Base-by-base conservation (phyloP, 1,140 invertebrate genomes). In the Heliconius congener region DNA sequence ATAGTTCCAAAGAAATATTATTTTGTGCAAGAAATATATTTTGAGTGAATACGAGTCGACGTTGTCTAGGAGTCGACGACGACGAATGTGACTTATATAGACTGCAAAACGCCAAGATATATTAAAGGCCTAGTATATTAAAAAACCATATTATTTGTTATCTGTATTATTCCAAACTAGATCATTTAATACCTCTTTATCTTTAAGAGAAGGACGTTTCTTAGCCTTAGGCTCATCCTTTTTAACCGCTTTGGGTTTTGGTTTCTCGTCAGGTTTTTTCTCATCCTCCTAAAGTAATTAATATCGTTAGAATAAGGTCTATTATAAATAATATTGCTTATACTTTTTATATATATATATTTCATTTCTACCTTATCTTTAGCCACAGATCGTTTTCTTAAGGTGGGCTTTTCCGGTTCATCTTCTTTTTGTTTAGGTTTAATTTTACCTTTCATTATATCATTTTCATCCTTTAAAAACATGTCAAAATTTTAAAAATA, bases 391-490 rank as follows among this genome's bases (percentile, higher is more conserved):
- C 89, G 88, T 86, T 94, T 94, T 73, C 91, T 86, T 55, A 94
- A 85, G 72, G 87, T 85, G 72, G 93, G 91, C 76, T 83, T 84
- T 88, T 92, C 91, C 11, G 91, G 90, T 83, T 93, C 93, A 16
- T 88, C 84, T 86, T 94, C 92, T 76, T 89, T 90, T 74, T 85
- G 84, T 87, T 94, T 93, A 37, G 93, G 91, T 81, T 93, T 94
- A 70, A 94, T 93, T 90, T 94, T 94, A 78, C 93, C 93, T 77
- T 87, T 92, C 89, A 92, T 92, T 66, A 90, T 88, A 76, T 93
- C 91, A 82, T 86, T 84, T 18, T 94, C 92, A 81, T 93, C 93
- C 93, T 93, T 81, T 83, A 85, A 87, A 84, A 84, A 85, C 78
- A 83, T 42, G 39, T 30, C 8, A 77, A 46, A 76, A 79, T 57